These are phyloP conservation scores for Ips typographus DNA, from an alignment of 1,140 invertebrate species.

Conservation along the genomic window DNA sequence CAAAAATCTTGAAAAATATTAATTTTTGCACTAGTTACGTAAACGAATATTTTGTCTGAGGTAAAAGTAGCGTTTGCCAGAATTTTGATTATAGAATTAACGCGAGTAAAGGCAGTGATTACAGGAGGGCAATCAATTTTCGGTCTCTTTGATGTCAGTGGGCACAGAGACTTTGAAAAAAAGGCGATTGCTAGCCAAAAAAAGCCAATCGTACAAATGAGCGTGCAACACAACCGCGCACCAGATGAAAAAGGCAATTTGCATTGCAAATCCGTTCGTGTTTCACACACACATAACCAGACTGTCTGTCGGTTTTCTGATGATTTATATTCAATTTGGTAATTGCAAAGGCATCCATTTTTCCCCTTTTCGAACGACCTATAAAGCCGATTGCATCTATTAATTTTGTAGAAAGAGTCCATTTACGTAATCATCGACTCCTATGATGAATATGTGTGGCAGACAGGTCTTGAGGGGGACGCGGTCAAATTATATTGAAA, in stretches of 20 bases:
- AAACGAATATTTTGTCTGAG: no score
- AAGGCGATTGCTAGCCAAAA: constrained; percentile 9
- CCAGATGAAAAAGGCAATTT: constrained; percentile 15
- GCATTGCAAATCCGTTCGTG: constrained; percentile 15
- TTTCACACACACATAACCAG: constrained; percentile 16
- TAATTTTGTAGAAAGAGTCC: constrained; percentile 28
- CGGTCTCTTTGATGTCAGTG: constrained; percentile 2
- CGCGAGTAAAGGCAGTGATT: no score
- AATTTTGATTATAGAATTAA: no score
- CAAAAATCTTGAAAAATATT: no score
- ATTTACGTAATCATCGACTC: constrained; percentile 26
- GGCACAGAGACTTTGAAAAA: not conserved
- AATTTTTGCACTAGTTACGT: no score
- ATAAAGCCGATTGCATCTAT: constrained; percentile 27
- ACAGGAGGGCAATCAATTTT: not conserved
- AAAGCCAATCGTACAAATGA: constrained; percentile 24
- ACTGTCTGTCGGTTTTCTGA: constrained; percentile 26
- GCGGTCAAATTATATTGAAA: not conserved
- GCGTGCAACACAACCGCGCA: constrained; percentile 1
- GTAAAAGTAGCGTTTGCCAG: no score
- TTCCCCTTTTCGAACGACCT: constrained; percentile 13
- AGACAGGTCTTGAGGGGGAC: not conserved
- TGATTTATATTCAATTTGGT: constrained; percentile 33
- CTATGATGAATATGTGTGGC: constrained; percentile 6
- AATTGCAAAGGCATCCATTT: constrained; percentile 33